Conservation (phyloP, 2,888 invertebrate species). For the Drosophila peninsularis region DNA sequence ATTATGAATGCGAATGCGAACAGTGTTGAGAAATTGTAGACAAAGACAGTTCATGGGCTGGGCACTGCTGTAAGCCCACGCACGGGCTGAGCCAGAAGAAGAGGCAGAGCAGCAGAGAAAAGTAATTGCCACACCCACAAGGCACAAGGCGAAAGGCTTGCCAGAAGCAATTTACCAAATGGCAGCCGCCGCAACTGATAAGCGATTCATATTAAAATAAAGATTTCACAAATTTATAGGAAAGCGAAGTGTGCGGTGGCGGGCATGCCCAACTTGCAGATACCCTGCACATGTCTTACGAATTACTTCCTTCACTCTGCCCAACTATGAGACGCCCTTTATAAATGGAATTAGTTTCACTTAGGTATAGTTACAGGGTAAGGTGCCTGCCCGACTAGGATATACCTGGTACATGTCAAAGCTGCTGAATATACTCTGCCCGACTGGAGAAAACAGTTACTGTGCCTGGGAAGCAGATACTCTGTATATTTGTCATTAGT, state of each 20-base stretch:
- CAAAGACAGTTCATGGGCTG: conserved; percentile 10
- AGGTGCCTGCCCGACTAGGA: neutral
- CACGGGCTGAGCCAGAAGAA: conserved; percentile 9
- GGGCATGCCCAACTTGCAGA: neutral
- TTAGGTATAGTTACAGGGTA: neutral
- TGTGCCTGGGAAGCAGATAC: neutral
- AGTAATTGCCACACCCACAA: conserved; percentile 21
- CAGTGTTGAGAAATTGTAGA: conserved; percentile 14
- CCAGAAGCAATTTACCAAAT: conserved; percentile 16
- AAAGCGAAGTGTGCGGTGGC: neutral
- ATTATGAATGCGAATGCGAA: conserved; percentile 7
- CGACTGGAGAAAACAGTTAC: neutral
- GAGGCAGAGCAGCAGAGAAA: neutral
- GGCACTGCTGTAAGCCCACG: conserved; percentile 38
- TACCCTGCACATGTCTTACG: neutral
- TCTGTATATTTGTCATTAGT: neutral
- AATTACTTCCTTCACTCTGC: neutral
- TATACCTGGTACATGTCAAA: neutral
- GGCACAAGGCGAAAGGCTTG: conserved; percentile 1
- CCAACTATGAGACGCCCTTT: neutral
- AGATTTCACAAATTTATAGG: conserved; percentile 1
- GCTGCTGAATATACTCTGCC: too few relatives aligned
- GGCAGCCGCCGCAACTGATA: conserved; percentile 10
- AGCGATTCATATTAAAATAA: conserved; percentile 12
- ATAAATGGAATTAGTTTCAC: neutral